These are phyloP conservation scores for Heterotis niloticus DNA, from an alignment of 2,113 vertebrate species.

Conservation along the genomic window DNA sequence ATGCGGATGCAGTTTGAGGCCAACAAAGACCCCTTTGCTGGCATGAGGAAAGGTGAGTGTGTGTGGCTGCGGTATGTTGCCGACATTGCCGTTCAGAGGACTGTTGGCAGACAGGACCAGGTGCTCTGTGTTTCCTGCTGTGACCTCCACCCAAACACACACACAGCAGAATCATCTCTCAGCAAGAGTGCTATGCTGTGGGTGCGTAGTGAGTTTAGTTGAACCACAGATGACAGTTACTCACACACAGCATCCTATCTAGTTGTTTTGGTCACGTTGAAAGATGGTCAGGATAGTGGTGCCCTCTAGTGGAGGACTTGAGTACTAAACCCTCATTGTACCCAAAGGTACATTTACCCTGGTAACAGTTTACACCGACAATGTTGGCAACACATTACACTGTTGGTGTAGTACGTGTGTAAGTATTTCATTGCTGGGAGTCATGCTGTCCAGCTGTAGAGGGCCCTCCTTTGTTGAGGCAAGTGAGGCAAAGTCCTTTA, in stretches of 20 bases:
- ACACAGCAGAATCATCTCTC: not conserved
- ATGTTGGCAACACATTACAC: too few species aligned
- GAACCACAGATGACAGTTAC: not conserved
- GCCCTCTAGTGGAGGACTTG: conserved; percentile 57
- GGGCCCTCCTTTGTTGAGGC: too few species aligned
- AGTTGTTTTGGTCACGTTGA: not conserved
- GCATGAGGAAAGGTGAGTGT: conserved; percentile 91
- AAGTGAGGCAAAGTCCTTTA: not conserved
- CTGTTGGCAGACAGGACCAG: not conserved
- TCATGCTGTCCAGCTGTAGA: too few species aligned
- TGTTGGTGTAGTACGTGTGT: too few species aligned
- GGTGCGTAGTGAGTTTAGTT: not conserved
- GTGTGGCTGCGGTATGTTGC: not conserved
- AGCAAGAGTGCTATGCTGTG: not conserved
- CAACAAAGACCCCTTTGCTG: conserved; percentile 90
- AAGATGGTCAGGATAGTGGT: conserved; percentile 43
- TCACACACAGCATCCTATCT: not conserved
- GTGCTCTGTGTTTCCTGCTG: not conserved
- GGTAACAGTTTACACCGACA: too few species aligned
- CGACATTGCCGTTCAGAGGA: not conserved
- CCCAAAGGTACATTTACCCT: not conserved
- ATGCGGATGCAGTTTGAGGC: conserved; percentile 89
- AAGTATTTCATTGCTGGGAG: too few species aligned
- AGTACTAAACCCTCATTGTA: not conserved
- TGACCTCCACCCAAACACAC: too few species aligned